Base-by-base conservation (phyloP, 2,888 invertebrate species). In the Meganola albula region DNA sequence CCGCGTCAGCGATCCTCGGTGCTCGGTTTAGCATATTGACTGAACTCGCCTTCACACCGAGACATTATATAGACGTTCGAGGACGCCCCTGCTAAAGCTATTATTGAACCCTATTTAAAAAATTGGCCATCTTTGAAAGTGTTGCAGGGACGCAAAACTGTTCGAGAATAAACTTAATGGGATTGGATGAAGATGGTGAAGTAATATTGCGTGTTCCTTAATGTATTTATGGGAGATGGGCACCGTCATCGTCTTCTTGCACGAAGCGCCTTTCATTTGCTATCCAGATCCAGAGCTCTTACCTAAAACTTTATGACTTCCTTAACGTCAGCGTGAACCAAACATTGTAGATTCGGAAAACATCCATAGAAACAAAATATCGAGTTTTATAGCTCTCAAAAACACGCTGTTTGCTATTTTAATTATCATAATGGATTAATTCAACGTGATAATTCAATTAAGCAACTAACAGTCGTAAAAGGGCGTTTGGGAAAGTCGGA, bases 201-300 rank as follows among this genome's bases (percentile, higher is more conserved):
- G 83, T 83, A 80, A 82, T 80, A 83, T 83, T 80, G 73, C 79
- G 78, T 80, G 82, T 84, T 79, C 77, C 49, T 59, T 83, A 84
- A 83, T 80, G 78, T 82, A 77, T 82, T 82, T 84, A 82, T 76
- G 70, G 72, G 66, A 68, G 73, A 74, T 71, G 62, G 70, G 63
- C n/a, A n/a, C 69, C 63, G 64, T 58, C 66, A 63, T 58, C 58
- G 63, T 58, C 54, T 58, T 63, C 61, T 54, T 66, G 66, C 67
- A 60, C 58, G 60, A 70, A 70, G 76, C 71, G 68, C 64, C 73
- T 76, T 60, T 71, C 69, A 73, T 77, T 75, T 76, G 65, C 65
- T 65, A 60, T 41, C 38, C 37, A 37, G 23, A 39, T 35, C 45
- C 40, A 20, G 8, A 3, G 20, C 44, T 40, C 43, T 29, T 39